Conservation (phyloP, 2,888 invertebrate species). For the Chymomyza fuscimana region DNA sequence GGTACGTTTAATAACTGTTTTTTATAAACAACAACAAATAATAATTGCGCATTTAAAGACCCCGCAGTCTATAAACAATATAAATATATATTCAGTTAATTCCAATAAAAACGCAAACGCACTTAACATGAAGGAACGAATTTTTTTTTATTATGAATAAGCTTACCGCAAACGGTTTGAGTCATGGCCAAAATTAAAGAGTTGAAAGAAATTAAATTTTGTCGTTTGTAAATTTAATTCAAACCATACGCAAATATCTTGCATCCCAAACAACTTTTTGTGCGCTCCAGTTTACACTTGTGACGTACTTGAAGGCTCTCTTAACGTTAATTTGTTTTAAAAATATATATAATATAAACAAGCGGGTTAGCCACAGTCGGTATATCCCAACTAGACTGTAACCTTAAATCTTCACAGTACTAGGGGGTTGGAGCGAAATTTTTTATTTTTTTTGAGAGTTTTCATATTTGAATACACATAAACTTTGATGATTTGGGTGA, state of each 20-base stretch:
- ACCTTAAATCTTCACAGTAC: no score
- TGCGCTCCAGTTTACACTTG: neutral
- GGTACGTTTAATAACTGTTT: neutral
- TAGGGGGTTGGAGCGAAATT: no score
- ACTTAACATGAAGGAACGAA: neutral
- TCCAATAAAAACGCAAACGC: neutral
- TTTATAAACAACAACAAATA: neutral
- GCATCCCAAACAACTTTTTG: neutral
- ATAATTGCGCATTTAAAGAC: neutral
- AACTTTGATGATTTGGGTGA: no score
- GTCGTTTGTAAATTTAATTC: neutral
- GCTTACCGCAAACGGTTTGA: neutral
- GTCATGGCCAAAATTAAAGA: slow-evolving; percentile 7
- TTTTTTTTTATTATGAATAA: neutral
- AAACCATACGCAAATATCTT: neutral
- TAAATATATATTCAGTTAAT: slow-evolving; percentile 11
- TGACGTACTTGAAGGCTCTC: neutral
- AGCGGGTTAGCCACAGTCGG: no score
- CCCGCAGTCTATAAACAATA: neutral
- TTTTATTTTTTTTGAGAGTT: no score
- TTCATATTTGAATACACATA: no score
- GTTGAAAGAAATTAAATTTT: neutral
- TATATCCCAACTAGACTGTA: no score
- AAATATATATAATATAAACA: neutral
- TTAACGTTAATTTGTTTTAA: neutral